These are phyloP conservation scores for Glareola pratincola DNA, from an alignment of 2,113 vertebrate genomes.

Conservation along the genomic window DNA sequence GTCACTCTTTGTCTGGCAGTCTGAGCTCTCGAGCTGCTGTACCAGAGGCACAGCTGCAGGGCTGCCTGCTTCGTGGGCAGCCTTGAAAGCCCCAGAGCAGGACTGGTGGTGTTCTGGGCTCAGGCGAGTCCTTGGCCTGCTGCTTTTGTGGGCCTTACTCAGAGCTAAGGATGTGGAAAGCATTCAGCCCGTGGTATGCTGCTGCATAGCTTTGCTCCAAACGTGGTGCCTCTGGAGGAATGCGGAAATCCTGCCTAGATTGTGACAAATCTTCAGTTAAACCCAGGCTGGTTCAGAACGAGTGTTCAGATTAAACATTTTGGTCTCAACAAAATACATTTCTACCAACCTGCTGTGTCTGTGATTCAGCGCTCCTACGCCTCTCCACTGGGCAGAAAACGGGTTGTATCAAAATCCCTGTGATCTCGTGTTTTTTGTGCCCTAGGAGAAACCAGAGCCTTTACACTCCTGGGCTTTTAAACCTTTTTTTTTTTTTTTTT, in stretches of 20 bases:
- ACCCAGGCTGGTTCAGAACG: neutral
- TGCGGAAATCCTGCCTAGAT: neutral
- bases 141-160: neutral
- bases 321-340: neutral
- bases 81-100: neutral
- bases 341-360: neutral
- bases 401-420: accelerated
- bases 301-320: neutral
- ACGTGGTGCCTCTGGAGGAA: neutral
- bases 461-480: neutral
- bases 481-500: neutral
- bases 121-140: neutral
- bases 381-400: neutral
- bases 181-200: neutral
- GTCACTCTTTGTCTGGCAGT: neutral
- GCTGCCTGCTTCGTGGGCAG: neutral
- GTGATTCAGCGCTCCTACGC: neutral
- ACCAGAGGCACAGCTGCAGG: neutral
- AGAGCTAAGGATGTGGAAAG: neutral
- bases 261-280: neutral
- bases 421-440: neutral
- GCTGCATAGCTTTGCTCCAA: neutral
- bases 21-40: neutral
- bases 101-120: neutral
- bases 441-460: neutral